A percentile compares a stretch with the other conserved stretches of the same genome.
These are phyloP conservation scores for Eupeodes corollae DNA, from an alignment of 1,140 invertebrate genomes.

Conservation along the genomic window DNA sequence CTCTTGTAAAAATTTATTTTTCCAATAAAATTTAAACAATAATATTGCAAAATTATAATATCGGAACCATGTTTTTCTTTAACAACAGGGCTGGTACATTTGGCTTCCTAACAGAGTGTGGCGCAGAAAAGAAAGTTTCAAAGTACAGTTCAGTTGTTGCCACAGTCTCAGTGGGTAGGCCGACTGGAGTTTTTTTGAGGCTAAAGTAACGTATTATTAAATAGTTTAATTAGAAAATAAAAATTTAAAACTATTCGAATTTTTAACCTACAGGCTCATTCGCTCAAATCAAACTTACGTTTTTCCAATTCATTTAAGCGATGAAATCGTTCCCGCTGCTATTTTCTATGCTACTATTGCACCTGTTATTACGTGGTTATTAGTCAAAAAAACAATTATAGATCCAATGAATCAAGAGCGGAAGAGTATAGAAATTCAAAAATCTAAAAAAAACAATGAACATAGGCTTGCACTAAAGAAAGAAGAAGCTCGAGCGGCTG, in stretches of 20 bases:
- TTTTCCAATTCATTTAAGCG: slow-evolving; percentile 82
- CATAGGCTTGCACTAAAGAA: slow-evolving; percentile 62
- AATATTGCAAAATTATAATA: no score
- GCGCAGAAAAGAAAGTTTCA: slow-evolving; percentile 84
- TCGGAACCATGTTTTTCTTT: no score
- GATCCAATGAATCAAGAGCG: slow-evolving; percentile 74
- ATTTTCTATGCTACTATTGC: slow-evolving; percentile 87
- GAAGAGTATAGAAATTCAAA: slow-evolving; percentile 60
- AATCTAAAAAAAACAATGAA: slow-evolving; percentile 61
- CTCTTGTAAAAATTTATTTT: no score
- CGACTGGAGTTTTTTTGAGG: slow-evolving; percentile 77
- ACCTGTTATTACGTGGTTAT: slow-evolving; percentile 67
- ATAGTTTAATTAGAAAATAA: background rate
- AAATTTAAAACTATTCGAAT: background rate
- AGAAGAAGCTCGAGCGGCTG: slow-evolving; percentile 69
- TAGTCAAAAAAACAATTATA: slow-evolving; percentile 75
- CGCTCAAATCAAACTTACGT: slow-evolving; percentile 79
- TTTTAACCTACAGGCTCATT: slow-evolving; percentile 49
- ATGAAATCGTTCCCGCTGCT: slow-evolving; percentile 77
- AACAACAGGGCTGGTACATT: slow-evolving; percentile 68
- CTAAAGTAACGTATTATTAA: slow-evolving; percentile 62
- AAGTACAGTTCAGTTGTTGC: slow-evolving; percentile 81
- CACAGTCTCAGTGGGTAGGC: slow-evolving; percentile 68
- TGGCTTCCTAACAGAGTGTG: slow-evolving; percentile 78
- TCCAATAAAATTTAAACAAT: no score